phyloP scores from a whole-genome alignment of 2,113 vertebrate genomes.

The Amphiprion percula region DNA sequence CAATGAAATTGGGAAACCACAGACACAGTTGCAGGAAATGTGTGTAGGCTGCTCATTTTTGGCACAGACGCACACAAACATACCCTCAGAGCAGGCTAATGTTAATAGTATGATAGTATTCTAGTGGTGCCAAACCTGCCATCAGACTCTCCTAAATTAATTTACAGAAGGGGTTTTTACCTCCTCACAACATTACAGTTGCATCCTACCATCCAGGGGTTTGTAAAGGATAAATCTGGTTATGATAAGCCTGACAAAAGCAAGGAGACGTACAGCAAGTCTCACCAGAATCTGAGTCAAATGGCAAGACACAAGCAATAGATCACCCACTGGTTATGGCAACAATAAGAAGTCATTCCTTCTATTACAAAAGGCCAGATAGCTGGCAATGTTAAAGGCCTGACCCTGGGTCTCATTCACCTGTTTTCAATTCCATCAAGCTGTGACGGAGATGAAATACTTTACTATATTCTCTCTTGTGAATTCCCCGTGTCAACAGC shows the following conservation, averaged over 20 bases:
- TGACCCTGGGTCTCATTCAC: slow-evolving; percentile 17
- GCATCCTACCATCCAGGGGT: slow-evolving; percentile 40
- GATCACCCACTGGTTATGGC: slow-evolving; percentile 7
- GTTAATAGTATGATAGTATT: slow-evolving; percentile 26
- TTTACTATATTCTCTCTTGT: slow-evolving; percentile 26
- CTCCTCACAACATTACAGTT: slow-evolving; percentile 6
- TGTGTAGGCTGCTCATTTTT: slow-evolving; percentile 53
- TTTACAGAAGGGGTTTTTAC: slow-evolving; percentile 44
- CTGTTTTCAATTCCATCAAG: slow-evolving; percentile 9
- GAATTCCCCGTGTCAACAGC: slow-evolving; percentile 30
- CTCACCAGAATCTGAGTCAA: slow-evolving; percentile 26
- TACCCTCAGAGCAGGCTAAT: slow-evolving; percentile 12
- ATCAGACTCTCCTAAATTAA: slow-evolving; percentile 39
- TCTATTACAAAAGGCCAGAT: slow-evolving; percentile 27
- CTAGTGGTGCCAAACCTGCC: slow-evolving; percentile 43
- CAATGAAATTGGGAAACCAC: slow-evolving; percentile 39
- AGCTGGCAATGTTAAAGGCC: slow-evolving; percentile 23
- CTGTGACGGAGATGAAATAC: not conserved
- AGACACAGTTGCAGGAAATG: slow-evolving; percentile 46
- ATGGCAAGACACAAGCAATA: slow-evolving; percentile 17
- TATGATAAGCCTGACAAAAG: slow-evolving; percentile 48
- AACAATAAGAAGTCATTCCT: slow-evolving; percentile 4
- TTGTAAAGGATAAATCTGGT: slow-evolving; percentile 33
- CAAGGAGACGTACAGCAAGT: slow-evolving; percentile 36
- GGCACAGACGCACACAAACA: slow-evolving; percentile 25